These are phyloP conservation scores for Daphoenositta chrysoptera DNA, from an alignment of 2,113 vertebrate species.

Conservation along the genomic window DNA sequence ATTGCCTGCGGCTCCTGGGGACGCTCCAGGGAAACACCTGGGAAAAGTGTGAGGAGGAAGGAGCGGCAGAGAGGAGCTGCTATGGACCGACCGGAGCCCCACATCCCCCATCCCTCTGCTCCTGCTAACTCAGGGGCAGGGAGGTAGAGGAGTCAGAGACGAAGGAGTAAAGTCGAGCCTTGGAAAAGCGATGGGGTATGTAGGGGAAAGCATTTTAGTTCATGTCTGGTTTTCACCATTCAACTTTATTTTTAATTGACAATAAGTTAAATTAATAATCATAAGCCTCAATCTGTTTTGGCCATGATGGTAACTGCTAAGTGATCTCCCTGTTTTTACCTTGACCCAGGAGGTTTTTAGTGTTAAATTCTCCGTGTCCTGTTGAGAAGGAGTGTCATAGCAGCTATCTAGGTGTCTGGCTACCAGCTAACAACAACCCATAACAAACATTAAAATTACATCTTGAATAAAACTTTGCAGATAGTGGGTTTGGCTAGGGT, in stretches of 20 bases:
- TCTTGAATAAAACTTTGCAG: background rate
- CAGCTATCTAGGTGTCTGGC: background rate
- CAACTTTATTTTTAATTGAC: background rate
- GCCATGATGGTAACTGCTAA: background rate
- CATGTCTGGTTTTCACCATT: background rate
- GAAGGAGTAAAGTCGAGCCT: background rate
- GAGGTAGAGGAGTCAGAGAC: too few species aligned
- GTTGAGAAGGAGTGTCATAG: background rate
- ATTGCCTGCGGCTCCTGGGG: accelerated
- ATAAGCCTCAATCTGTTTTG: background rate
- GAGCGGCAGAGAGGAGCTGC: background rate
- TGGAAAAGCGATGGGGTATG: background rate
- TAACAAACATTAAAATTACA: background rate
- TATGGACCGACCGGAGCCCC: accelerated
- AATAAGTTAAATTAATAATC: background rate
- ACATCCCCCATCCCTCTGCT: background rate
- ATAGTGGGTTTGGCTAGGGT: background rate
- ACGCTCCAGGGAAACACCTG: background rate
- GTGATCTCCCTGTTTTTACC: background rate
- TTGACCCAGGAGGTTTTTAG: background rate
- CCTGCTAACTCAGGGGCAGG: background rate
- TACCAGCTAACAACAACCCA: background rate
- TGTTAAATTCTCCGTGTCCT: background rate
- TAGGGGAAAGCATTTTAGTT: background rate
- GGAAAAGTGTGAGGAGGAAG: background rate